phyloP scores from a whole-genome alignment of 1,140 invertebrate genomes.

The Papilio polyxenes region DNA sequence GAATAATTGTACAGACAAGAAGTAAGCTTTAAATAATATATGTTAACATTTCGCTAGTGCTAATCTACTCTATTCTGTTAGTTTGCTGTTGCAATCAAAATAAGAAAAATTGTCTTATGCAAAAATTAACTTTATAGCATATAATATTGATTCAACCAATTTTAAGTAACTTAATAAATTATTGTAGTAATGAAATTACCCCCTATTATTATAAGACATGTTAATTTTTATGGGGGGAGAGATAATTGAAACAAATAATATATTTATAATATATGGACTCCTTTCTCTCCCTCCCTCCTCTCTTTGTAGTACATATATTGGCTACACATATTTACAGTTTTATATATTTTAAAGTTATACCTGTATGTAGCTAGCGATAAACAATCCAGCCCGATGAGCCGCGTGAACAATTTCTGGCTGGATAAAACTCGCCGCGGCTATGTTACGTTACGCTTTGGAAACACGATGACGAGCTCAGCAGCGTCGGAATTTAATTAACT shows the following conservation, averaged over 20 bases:
- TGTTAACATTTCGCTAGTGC: no score
- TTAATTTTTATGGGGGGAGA: no score
- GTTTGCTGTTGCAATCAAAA: no score
- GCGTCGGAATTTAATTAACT: slow-evolving; percentile 22
- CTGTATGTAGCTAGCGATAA: not conserved
- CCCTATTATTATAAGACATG: no score
- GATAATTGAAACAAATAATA: no score
- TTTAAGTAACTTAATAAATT: no score
- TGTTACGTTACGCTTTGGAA: not conserved
- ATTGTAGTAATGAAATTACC: no score
- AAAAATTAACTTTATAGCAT: no score
- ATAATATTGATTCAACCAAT: no score
- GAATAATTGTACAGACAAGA: not conserved
- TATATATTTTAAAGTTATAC: not conserved
- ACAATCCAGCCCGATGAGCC: not conserved
- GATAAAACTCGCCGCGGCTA: not conserved
- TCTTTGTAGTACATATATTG: not conserved
- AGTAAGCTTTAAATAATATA: not conserved
- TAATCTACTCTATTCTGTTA: not conserved
- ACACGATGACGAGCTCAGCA: not conserved
- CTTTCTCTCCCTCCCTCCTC: no score
- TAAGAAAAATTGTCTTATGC: no score
- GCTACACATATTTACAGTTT: not conserved
- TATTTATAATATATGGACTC: no score
- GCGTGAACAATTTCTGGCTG: slow-evolving; percentile 2